Evolutionary conservation across 2,113 vertebrate genomes (phyloP).

Genomic region (Cochlearius cochlearius): DNA sequence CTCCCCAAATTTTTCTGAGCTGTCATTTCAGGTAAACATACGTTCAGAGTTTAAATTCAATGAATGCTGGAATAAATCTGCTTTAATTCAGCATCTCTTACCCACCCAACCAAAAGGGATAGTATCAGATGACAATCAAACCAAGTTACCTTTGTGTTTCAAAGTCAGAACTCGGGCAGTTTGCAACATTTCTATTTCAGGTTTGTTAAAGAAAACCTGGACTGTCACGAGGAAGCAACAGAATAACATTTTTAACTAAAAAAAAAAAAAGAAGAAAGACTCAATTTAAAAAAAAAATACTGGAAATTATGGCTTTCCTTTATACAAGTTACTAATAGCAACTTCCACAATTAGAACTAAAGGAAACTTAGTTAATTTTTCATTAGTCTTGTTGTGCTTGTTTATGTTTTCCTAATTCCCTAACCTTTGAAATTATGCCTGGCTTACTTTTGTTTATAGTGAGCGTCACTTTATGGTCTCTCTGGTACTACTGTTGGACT

Average conservation of each 20-base stretch:
- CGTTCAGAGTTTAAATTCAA: not conserved
- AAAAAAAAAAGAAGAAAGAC: not conserved
- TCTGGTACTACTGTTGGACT: not conserved
- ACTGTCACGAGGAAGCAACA: not conserved
- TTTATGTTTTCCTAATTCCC: not conserved
- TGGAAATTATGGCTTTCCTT: not conserved
- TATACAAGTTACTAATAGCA: not conserved
- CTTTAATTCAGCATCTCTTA: not conserved
- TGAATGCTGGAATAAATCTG: constrained; percentile 1
- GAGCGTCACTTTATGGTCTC: not conserved
- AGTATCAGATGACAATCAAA: not conserved
- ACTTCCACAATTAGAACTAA: not conserved
- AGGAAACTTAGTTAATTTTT: not conserved
- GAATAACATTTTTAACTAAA: not conserved
- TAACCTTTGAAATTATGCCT: not conserved
- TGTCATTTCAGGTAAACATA: constrained; percentile 20
- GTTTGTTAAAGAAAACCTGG: not conserved
- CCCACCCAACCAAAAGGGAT: not conserved
- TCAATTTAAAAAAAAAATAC: not conserved
- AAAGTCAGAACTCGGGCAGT: not conserved
- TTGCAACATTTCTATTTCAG: not conserved
- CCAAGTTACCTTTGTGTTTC: not conserved
- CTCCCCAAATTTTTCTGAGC: not conserved
- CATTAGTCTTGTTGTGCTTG: not conserved
- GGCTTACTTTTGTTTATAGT: not conserved